Evolutionary conservation across 1,140 invertebrate genomes (phyloP), one percentile per base, ranked within the genome.

Genomic region (Odontomachus brunneus): DNA sequence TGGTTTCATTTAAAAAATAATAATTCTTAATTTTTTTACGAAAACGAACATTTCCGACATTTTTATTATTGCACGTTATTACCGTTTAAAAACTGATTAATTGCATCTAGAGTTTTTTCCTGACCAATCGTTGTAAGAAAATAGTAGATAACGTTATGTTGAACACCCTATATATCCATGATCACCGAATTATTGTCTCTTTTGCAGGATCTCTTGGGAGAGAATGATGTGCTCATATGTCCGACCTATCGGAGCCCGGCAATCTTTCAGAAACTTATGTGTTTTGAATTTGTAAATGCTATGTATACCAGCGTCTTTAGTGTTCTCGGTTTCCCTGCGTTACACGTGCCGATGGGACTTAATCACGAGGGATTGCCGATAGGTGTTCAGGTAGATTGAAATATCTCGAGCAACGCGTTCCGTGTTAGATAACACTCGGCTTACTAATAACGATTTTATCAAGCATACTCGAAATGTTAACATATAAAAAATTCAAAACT

Each of bases 261-360:
- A 0, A 95, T 96, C 0, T 95, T 95, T 69, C 96, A 97, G 89
- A 93, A 95, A 14, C 0, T 63, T 67, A 95, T 96, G 95, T 95
- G 26, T 1, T 80, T 91, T 96, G 66, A 59, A 95, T 95, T 14
- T 92, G 95, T 12, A 94, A 96, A 62, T 96, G 95, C 76, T 95
- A 96, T 55, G 92, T 98, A 97, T 92, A 95, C 95, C 2, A 95
- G 96, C 84, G 90, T 97, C 26, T 96, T 97, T 88, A 98, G 98
- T 94, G 93, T 96, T 1, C 92, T 98, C 0, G 96, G 96, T 1
- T 91, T 97, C 76, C 97, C 98, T 1, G 95, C 97, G 3, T 97
- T 97, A 2, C 96, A 97, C 86, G 95, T 97, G 71, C 97, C 94
- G 3, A 92, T 97, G 86, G 97, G 97, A 0, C 63, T 97, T 0